Percentiles rank a stretch among this genome's conserved stretches.
phyloP scores from a whole-genome alignment of 2,888 invertebrate genomes.

The Craniophora ligustri region DNA sequence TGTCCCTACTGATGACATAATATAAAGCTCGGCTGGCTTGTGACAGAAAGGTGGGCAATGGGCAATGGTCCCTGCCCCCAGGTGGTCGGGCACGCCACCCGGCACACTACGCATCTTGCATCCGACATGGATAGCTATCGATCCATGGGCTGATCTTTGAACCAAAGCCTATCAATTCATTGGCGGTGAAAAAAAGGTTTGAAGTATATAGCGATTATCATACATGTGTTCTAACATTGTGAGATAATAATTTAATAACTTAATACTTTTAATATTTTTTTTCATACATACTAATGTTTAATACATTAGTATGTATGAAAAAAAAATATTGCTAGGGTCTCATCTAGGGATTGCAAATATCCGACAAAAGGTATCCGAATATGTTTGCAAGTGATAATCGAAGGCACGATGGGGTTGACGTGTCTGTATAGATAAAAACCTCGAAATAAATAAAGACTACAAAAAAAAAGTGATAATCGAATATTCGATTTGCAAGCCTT shows the following conservation, averaged over 20 bases:
- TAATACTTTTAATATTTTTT: too few relatives aligned
- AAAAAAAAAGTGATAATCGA: too few relatives aligned
- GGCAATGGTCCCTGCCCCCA: conserved; percentile 60
- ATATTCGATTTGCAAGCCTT: too few relatives aligned
- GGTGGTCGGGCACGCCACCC: conserved; percentile 69
- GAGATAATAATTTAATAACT: not conserved
- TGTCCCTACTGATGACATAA: conserved; percentile 39
- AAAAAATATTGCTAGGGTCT: too few relatives aligned
- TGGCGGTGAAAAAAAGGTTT: not conserved
- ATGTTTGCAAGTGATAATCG: too few relatives aligned
- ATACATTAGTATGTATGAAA: too few relatives aligned
- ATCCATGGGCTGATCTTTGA: conserved; percentile 68
- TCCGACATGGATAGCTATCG: conserved; percentile 50
- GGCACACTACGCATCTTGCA: conserved; percentile 59
- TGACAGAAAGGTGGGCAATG: conserved; percentile 63
- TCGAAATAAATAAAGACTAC: too few relatives aligned
- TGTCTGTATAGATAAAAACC: too few relatives aligned
- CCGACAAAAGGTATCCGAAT: too few relatives aligned
- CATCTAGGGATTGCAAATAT: too few relatives aligned
- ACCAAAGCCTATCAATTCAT: conserved; percentile 56
- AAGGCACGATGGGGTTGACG: too few relatives aligned
- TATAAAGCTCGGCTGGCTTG: conserved; percentile 44
- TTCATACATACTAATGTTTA: too few relatives aligned
- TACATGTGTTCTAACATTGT: not conserved
- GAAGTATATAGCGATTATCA: not conserved